Conservation (phyloP, 1,140 invertebrate genomes). For the Drosophila lacertosa region DNA sequence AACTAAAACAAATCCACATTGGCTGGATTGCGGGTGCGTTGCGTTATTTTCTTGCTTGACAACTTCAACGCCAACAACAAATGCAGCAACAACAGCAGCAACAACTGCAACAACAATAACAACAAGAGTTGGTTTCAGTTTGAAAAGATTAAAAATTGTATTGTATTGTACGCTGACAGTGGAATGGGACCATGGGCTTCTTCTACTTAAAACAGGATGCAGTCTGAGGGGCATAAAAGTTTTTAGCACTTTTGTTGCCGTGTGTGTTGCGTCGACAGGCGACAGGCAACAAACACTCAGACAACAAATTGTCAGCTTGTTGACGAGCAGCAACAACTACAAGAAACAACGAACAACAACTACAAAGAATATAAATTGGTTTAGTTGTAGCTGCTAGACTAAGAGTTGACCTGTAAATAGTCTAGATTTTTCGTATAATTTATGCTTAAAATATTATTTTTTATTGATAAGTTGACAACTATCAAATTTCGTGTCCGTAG, state of each 20-base stretch:
- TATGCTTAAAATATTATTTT: no score
- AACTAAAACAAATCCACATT: conserved; percentile 24
- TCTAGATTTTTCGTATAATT: no score
- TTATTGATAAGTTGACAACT: no score
- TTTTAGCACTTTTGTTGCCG: conserved; percentile 79
- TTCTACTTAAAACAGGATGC: conserved; percentile 66
- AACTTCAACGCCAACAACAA: conserved; percentile 49
- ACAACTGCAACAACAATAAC: conserved; percentile 34
- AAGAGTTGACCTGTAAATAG: neutral
- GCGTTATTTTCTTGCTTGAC: conserved; percentile 43
- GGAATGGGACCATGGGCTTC: conserved; percentile 3
- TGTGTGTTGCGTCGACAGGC: conserved; percentile 40
- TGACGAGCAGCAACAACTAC: conserved; percentile 50
- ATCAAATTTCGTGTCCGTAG: no score
- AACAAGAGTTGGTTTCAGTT: conserved; percentile 43
- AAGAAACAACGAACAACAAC: conserved; percentile 36
- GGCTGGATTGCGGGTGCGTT: conserved; percentile 36
- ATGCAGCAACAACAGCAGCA: conserved; percentile 26
- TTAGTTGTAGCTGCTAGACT: neutral
- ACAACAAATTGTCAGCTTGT: conserved; percentile 77
- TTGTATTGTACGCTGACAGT: conserved; percentile 12
- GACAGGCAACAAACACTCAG: conserved; percentile 58
- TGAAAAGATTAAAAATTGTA: conserved; percentile 75
- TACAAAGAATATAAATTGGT: conserved; percentile 18
- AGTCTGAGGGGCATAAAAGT: conserved; percentile 73